Evolutionary conservation across 2,113 vertebrate species (phyloP).

Genomic region (Mellivora capensis): DNA sequence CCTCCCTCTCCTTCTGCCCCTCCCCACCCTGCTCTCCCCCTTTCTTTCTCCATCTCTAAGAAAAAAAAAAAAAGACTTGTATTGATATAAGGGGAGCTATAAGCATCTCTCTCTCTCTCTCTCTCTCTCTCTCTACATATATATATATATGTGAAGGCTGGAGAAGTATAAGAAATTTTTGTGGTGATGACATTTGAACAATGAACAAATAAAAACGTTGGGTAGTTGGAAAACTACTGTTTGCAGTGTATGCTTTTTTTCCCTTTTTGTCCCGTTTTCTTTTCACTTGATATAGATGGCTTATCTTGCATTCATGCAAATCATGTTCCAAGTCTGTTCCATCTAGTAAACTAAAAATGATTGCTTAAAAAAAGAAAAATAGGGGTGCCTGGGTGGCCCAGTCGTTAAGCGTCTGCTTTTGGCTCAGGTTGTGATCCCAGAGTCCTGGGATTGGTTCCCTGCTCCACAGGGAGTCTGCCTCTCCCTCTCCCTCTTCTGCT

Average conservation of each 20-base stretch:
- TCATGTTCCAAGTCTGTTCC: conserved; percentile 86
- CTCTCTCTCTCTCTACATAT: no score
- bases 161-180: background rate
- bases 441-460: no score
- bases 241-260: conserved; percentile 82
- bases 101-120: no score
- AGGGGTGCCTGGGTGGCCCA: no score
- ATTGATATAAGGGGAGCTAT: no score
- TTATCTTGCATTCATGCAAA: conserved; percentile 86
- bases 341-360: conserved; percentile 88
- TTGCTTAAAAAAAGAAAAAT: conserved; percentile 78
- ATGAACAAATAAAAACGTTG: background rate
- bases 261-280: conserved; percentile 72
- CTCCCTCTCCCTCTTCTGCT: no score
- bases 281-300: conserved; percentile 87
- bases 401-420: no score
- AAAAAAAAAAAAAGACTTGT: background rate
- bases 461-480: no score
- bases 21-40: background rate
- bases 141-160: background rate
- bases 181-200: background rate
- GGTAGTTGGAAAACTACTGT: background rate
- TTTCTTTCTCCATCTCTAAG: no score
- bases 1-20: background rate
- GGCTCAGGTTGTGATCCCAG: no score